Base-by-base conservation (phyloP, 2,113 vertebrate species). In the Jacana jacana region DNA sequence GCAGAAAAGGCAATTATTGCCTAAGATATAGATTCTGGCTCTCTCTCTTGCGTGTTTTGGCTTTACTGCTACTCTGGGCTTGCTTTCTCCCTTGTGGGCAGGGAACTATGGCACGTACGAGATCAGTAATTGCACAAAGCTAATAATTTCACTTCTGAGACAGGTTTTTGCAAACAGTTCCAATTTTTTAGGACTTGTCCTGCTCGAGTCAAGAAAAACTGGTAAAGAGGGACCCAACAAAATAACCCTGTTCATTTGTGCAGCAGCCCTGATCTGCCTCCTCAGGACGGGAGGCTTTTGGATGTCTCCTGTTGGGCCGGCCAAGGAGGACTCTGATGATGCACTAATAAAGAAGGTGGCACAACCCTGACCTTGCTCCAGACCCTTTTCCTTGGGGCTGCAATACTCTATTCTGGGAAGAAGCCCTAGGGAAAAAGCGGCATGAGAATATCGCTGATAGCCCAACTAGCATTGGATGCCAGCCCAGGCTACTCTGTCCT, bases 1-100 rank as follows among this genome's bases (percentile, higher is more conserved):
- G 39, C 52, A 92, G 70, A 79, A 92, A 87, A 77, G 31, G 73
- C 91, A 80, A n/a, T 65, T 72, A 46, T 75, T 95, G 77, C 91
- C 52, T 33, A 79, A 91, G 70, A 52, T 76, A 71, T 0, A 7
- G 80, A 58, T 88, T 66, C 80, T 92, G 68, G 49, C 80, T 51
- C 66, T 49, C 66, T n/a, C 27, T 52, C 60, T 8, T 54, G 64
- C n/a, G 1, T 78, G 55, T 66, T 92, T 86, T 95, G 72, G 64
- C 72, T 77, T 78, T 70, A 17, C 23, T 77, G 14, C 39, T 19
- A 4, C 20, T 81, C 71, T 60, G 80, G 80, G 55, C 6, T 93
- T 42, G 33, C 37, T 65, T 27, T 23, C 82, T 80, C 70, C 33
- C 63, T 82, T 91, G 63, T 46, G 40, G 75, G 57, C 78, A 65